Percentiles rank a stretch among this genome's conserved stretches.
Evolutionary conservation across 2,113 vertebrate species (phyloP).

Genomic region (Pyxicephalus adspersus): DNA sequence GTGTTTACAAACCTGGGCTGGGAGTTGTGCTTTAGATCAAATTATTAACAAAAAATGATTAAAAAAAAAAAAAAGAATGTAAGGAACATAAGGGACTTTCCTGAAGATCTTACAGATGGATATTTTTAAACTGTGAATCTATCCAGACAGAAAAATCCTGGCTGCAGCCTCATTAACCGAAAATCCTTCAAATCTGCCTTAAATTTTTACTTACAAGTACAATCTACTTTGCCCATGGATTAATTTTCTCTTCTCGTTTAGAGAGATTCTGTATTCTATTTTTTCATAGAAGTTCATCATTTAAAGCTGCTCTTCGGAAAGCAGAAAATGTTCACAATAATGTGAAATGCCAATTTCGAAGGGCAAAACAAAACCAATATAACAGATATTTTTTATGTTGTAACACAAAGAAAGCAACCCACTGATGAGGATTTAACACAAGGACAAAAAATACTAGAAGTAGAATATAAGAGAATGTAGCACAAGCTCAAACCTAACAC

Average conservation of each 20-base stretch:
- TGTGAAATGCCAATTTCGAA: not conserved
- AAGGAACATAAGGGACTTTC: too few relatives aligned
- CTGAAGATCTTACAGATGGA: not conserved
- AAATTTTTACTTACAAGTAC: conserved; percentile 13
- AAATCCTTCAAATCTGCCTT: conserved; percentile 43
- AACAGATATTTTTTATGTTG: not conserved
- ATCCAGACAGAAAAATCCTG: not conserved
- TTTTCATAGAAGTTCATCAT: not conserved
- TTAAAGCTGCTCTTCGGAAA: not conserved
- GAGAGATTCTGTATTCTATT: not conserved
- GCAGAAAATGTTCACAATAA: not conserved
- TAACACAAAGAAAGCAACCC: not conserved
- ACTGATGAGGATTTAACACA: too few relatives aligned
- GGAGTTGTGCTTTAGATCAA: too few relatives aligned
- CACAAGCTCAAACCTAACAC: too few relatives aligned
- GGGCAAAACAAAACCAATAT: not conserved
- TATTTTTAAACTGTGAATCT: not conserved
- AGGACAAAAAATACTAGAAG: too few relatives aligned
- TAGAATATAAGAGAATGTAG: too few relatives aligned
- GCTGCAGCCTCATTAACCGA: not conserved
- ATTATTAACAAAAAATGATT: too few relatives aligned
- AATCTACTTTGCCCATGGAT: conserved; percentile 25
- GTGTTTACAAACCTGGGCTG: too few relatives aligned
- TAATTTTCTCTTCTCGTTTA: not conserved
- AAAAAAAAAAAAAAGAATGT: too few relatives aligned